phyloP scores from a whole-genome alignment of 2,797 vertebrate genomes.

The Pangasius krempfi region DNA sequence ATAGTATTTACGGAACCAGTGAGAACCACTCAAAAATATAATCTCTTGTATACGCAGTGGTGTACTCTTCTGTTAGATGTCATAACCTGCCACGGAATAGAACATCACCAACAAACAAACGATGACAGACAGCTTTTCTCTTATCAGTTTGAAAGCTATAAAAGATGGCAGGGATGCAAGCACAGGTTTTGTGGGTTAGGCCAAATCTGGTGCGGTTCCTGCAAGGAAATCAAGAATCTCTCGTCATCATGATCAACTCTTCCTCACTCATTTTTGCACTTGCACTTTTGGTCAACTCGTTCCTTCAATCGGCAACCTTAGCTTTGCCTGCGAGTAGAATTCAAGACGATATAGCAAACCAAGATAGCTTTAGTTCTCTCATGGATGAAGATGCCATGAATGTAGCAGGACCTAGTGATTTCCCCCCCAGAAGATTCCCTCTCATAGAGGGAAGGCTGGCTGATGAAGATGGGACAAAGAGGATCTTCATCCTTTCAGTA shows the following conservation, averaged over 20 bases:
- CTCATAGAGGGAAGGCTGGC: slow-evolving; percentile 68
- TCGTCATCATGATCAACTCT: slow-evolving; percentile 72
- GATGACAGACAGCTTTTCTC: neutral
- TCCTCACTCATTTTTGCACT: slow-evolving; percentile 76
- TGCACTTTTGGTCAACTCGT: slow-evolving; percentile 81
- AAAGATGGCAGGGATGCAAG: slow-evolving; percentile 21
- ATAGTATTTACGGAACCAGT: neutral
- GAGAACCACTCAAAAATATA: slow-evolving; percentile 31
- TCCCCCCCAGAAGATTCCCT: slow-evolving; percentile 67
- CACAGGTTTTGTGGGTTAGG: neutral
- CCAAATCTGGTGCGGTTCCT: neutral
- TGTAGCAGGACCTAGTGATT: slow-evolving; percentile 57
- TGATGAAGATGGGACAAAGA: slow-evolving; percentile 72
- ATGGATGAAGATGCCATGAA: slow-evolving; percentile 65
- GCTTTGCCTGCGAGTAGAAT: slow-evolving; percentile 73
- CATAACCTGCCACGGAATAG: too few species aligned
- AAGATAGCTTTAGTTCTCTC: slow-evolving; percentile 66
- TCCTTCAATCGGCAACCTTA: slow-evolving; percentile 68
- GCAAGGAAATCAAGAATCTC: neutral
- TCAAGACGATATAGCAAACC: slow-evolving; percentile 71
- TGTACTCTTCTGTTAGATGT: neutral
- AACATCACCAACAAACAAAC: neutral
- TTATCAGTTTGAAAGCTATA: slow-evolving; percentile 38
- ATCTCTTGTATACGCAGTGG: slow-evolving; percentile 6
- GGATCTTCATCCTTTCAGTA: slow-evolving; percentile 70